These are phyloP conservation scores for Reticulitermes speratus DNA, from an alignment of 1,140 invertebrate genomes.

Conservation along the genomic window DNA sequence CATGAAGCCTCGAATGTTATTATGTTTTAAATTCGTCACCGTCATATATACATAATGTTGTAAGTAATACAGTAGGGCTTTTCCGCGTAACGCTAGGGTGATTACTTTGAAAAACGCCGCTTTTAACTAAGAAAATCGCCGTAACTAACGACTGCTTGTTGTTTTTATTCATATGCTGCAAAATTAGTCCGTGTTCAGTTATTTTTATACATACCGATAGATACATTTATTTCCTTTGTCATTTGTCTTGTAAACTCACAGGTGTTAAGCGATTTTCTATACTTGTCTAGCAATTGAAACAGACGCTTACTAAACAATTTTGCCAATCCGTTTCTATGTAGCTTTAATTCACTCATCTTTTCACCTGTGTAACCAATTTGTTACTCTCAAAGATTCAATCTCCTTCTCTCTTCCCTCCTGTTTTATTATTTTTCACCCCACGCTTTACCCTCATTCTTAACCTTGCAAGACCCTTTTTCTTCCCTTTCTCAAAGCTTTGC, in stretches of 20 bases:
- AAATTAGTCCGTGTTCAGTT: no score
- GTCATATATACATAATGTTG: no score
- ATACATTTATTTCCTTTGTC: no score
- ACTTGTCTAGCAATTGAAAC: background rate
- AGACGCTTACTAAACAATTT: background rate
- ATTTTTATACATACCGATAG: no score
- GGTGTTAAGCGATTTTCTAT: background rate
- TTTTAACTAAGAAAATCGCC: no score
- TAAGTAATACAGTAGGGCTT: no score
- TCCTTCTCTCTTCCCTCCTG: slow-evolving; percentile 18
- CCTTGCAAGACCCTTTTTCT: background rate
- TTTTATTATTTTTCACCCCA: slow-evolving; percentile 14
- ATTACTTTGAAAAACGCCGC: no score
- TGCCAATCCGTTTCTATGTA: background rate
- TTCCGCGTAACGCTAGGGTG: no score
- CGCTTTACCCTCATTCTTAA: background rate
- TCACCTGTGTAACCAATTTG: slow-evolving; percentile 21
- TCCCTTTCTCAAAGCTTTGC: slow-evolving; percentile 2
- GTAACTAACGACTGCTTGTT: no score
- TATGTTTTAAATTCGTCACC: no score
- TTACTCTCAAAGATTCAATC: slow-evolving; percentile 25
- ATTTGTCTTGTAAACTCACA: background rate
- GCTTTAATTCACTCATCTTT: background rate
- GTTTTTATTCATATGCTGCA: no score
- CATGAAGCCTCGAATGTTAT: no score